Conservation (phyloP, 1,140 invertebrate species). For the Heliconius nattereri region DNA sequence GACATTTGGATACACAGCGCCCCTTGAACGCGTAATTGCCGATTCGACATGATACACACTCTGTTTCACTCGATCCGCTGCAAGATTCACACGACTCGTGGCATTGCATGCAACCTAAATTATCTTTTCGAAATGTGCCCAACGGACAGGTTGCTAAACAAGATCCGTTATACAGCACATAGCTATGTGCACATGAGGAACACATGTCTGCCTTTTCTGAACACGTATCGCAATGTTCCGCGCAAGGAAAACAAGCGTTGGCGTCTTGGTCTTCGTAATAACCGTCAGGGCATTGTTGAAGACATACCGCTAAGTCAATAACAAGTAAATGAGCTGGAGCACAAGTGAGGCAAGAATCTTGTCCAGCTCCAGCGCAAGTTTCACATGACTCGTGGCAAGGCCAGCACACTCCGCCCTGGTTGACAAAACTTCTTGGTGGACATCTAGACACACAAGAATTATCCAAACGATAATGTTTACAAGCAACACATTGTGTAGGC, state of each 20-base stretch:
- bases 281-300: constrained; percentile 91
- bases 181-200: constrained; percentile 89
- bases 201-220: constrained; percentile 90
- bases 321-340: constrained; percentile 89
- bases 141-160: constrained; percentile 90
- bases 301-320: constrained; percentile 88
- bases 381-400: constrained; percentile 92
- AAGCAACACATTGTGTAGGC: constrained; percentile 89
- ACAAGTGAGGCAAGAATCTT: constrained; percentile 90
- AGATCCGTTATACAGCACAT: constrained; percentile 89
- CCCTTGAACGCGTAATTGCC: constrained; percentile 86
- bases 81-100: constrained; percentile 91
- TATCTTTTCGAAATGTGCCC: constrained; percentile 90
- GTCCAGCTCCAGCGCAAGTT: constrained; percentile 90
- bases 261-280: constrained; percentile 88
- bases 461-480: constrained; percentile 89
- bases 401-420: constrained; percentile 88
- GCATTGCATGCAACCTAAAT: constrained; percentile 87
- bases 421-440: constrained; percentile 89
- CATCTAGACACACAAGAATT: constrained; percentile 90
- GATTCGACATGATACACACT: constrained; percentile 89
- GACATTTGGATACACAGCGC: constrained; percentile 84
- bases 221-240: constrained; percentile 88
- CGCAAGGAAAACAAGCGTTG: constrained; percentile 89
- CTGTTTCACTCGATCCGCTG: constrained; percentile 86